These are phyloP conservation scores for Sebastes itinus DNA, from an alignment of 2,797 vertebrate genomes.

Conservation along the genomic window DNA sequence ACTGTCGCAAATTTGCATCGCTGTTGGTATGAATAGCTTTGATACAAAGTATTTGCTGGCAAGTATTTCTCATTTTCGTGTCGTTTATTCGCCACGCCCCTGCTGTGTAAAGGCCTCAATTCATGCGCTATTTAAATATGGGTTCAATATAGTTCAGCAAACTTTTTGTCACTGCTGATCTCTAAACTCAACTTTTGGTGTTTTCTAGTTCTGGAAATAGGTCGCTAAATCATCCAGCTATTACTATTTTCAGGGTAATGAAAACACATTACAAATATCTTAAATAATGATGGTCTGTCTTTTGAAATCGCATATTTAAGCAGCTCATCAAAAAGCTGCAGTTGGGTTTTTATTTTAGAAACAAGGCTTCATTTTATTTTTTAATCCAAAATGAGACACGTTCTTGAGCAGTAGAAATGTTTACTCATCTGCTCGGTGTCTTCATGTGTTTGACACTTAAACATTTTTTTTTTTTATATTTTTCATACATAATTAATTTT, in stretches of 20 bases:
- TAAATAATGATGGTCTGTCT: not conserved
- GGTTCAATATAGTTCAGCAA: not conserved
- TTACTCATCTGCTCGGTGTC: not conserved
- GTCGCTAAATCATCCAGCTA: not conserved
- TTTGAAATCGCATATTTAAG: not conserved
- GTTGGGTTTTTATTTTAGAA: constrained; percentile 5
- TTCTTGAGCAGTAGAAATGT: not conserved
- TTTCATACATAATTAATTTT: too few relatives aligned
- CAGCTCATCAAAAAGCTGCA: not conserved
- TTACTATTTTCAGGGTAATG: not conserved
- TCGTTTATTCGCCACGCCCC: not conserved
- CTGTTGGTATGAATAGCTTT: not conserved
- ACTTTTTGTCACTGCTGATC: not conserved
- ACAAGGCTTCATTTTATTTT: not conserved
- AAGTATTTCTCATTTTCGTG: too few relatives aligned
- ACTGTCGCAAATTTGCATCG: not conserved
- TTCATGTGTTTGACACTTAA: not conserved
- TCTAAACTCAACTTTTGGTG: not conserved
- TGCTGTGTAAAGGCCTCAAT: not conserved
- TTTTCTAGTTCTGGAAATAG: constrained; percentile 17
- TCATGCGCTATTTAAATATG: not conserved
- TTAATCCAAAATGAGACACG: not conserved
- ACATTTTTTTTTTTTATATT: not conserved
- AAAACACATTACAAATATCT: constrained; percentile 3
- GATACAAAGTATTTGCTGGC: not conserved